These are phyloP conservation scores for Ginglymostoma cirratum DNA, from an alignment of 2,113 vertebrate species.

Conservation along the genomic window DNA sequence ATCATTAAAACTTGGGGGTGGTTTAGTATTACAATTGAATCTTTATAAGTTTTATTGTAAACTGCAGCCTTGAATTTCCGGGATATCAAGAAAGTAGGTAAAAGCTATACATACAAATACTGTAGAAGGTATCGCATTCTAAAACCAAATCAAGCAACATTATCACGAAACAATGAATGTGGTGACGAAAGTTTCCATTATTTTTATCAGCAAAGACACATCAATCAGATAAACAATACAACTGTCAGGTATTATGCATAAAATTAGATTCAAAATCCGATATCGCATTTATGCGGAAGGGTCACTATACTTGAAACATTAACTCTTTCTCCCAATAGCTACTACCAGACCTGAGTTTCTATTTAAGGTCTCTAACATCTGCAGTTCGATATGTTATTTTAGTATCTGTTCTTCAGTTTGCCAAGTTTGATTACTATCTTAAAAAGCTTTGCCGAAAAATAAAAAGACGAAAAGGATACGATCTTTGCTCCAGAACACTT, in stretches of 20 bases:
- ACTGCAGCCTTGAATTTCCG: too few species aligned
- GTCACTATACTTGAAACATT: too few species aligned
- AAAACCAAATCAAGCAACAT: background rate
- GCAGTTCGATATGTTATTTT: too few species aligned
- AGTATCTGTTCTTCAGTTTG: background rate
- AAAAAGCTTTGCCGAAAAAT: background rate
- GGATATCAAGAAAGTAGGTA: background rate
- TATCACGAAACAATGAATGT: background rate
- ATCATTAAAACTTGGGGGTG: background rate
- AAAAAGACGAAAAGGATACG: slow-evolving; percentile 58
- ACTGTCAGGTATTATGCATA: background rate
- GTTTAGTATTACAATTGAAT: background rate
- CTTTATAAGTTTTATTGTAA: background rate
- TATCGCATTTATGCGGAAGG: background rate
- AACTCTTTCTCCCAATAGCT: too few species aligned
- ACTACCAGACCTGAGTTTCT: too few species aligned
- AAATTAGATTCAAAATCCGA: background rate
- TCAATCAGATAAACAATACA: background rate
- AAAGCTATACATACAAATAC: background rate
- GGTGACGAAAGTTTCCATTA: background rate
- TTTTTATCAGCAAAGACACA: background rate
- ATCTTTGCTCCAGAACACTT: slow-evolving; percentile 61
- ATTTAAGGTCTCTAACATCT: too few species aligned
- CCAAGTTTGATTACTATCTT: background rate
- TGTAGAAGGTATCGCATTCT: background rate